Evolutionary conservation across 2,888 invertebrate genomes (phyloP), one percentile per base, ranked within the genome.

Genomic region (Lithosia quadra): DNA sequence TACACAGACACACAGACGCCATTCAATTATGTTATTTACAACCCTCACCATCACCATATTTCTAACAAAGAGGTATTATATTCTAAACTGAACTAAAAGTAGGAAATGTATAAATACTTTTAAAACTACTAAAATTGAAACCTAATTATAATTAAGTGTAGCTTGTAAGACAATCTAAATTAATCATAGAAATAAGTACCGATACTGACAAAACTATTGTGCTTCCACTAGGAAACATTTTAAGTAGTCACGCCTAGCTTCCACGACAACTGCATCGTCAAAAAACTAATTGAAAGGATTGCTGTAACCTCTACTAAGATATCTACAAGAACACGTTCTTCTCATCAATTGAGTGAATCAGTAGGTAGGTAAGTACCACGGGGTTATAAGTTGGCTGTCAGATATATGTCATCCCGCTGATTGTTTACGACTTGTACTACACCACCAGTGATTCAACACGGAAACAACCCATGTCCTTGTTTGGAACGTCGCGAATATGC

Each of bases 401-500:
- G 13, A 56, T 15, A 56, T 28, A 67, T n/a, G n/a, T 69, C 39
- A 64, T 60, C 39, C 62, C 21, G 73, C 77, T 64, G 71, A 65
- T 49, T 34, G 67, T 70, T 78, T 73, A 49, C 84, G 34, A 71
- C 86, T 84, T 87, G 77, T 62, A 57, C 78, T 80, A 79, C 74
- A 75, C 73, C 66, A 73, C 72, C 83, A 86, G 77, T 93, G 92
- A 93, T 87, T 92, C 93, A 94, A 94, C 90, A 83, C 93, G 94
- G 94, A 94, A 94, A 91, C 88, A 84, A 81, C 81, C 82, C 71
- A 79, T 88, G 92, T 92, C 94, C 94, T 94, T 94, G 93, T 93
- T 92, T 86, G 93, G 92, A 80, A 80, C 90, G 91, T 91, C 90
- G 88, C 90, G 87, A 91, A 92, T 91, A 88, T 91, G 90, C 89